Evolutionary conservation across 2,888 invertebrate genomes (phyloP), one percentile per base, ranked within the genome.

Genomic region (Neocrepidodera transversa): DNA sequence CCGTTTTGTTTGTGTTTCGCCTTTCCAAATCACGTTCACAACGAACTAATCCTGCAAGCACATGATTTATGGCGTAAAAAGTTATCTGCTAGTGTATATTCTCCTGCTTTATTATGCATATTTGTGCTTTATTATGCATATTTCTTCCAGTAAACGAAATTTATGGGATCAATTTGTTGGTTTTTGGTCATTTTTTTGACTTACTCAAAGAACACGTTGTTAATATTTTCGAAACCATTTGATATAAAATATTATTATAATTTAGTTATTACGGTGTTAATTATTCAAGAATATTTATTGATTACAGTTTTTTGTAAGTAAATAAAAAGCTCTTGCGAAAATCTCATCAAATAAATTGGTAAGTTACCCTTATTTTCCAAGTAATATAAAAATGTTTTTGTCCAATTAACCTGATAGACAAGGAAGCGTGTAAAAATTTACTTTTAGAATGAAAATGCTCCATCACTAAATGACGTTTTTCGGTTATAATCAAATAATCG

Each of bases 21-120:
- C 38, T 58, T 58, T 49, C 7, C 42, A 36, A 40, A 58, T 55
- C 58, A 62, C 58, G 62, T 62, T 35, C 49, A 38, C 26, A 62
- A 54, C 40, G 43, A 61, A 58, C 55, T 53, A 58, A 62, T 62
- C 58, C 58, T 30, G 20, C 18, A 28, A 45, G 48, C 51, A 43
- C 49, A 50, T 60, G 63, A 63, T 63, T 63, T 63, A 63, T 48
- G 40, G 58, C 57, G 58, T 62, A 68, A 67, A 68, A 66, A 67
- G 58, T 65, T 67, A 66, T 68, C 67, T 64, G 51, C 18, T 45
- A 53, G 61, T 54, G 58, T 61, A 60, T 60, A 63, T 65, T 63
- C 63, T 59, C 63, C 55, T 63, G 65, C 62, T 65, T 54, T 53
- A 64, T 66, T 66, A 67, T 66, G 65, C 56, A 67, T 63, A 64